A percentile compares a stretch with the other conserved stretches of the same genome.
Conservation (phyloP, 2,888 invertebrate species). For the Tiliacea aurago region DNA sequence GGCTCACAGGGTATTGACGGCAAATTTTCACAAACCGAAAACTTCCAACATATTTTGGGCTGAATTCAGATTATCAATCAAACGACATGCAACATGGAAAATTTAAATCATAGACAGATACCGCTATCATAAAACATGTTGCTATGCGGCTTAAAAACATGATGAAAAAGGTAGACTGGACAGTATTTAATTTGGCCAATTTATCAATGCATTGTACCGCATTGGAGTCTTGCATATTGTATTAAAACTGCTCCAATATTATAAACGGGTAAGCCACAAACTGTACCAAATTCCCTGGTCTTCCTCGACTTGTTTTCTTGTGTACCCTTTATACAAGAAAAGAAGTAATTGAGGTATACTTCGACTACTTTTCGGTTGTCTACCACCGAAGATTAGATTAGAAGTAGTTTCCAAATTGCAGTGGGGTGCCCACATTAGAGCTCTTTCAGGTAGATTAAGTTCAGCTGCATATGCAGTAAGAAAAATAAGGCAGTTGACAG, state of each 20-base stretch:
- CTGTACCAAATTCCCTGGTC: too few relatives aligned
- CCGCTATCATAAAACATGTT: neutral
- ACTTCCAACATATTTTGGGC: neutral
- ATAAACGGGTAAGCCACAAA: too few relatives aligned
- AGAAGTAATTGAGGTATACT: too few relatives aligned
- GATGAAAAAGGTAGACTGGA: neutral
- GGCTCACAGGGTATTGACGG: neutral
- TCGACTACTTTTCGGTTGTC: too few relatives aligned
- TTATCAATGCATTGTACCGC: neutral
- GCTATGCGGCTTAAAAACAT: neutral
- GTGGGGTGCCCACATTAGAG: too few relatives aligned
- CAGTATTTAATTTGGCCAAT: neutral
- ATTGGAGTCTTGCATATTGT: neutral
- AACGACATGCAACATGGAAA: neutral
- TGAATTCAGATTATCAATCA: constrained; percentile 10
- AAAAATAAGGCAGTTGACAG: too few relatives aligned
- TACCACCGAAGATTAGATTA: too few relatives aligned
- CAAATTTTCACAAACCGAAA: constrained; percentile 1
- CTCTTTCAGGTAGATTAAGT: too few relatives aligned
- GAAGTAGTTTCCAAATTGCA: too few relatives aligned
- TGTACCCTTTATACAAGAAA: too few relatives aligned
- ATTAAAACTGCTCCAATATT: neutral
- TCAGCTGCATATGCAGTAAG: too few relatives aligned
- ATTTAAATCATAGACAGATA: neutral
- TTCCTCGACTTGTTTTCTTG: too few relatives aligned